phyloP scores from a whole-genome alignment of 92 coral and sea anemone species.

The Virgularia gustaviana region DNA sequence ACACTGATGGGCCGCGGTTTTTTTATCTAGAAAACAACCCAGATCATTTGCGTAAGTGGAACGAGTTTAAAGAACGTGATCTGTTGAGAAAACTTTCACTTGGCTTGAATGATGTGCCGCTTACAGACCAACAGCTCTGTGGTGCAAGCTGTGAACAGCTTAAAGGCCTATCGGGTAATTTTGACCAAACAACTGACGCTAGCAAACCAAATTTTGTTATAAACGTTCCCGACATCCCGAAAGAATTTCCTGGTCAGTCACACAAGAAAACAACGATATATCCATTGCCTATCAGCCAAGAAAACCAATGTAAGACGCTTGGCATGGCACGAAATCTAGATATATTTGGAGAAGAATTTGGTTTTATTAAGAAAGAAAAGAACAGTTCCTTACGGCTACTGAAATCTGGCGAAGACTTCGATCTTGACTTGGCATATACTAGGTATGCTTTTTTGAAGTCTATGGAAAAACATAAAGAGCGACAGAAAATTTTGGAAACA shows the following conservation, averaged over 20 bases:
- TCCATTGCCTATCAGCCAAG: slow-evolving; percentile 37
- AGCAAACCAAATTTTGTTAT: background rate
- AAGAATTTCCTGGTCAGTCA: slow-evolving; percentile 28
- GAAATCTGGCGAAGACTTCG: slow-evolving; percentile 12
- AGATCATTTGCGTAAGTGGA: slow-evolving; percentile 27
- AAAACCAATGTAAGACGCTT: slow-evolving; percentile 27
- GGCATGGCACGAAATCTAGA: slow-evolving; percentile 39
- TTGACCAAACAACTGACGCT: background rate
- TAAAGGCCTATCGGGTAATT: background rate
- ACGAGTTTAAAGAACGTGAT: slow-evolving; percentile 30
- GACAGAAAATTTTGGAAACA: slow-evolving; percentile 14
- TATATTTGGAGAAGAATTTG: slow-evolving; percentile 42
- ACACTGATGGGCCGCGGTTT: too few relatives aligned
- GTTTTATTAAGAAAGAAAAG: slow-evolving; percentile 4
- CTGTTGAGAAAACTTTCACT: slow-evolving; percentile 32
- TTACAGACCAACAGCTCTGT: background rate
- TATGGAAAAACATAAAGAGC: slow-evolving; percentile 33
- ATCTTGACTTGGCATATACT: slow-evolving; percentile 32
- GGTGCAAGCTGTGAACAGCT: background rate
- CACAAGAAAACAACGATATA: slow-evolving; percentile 8
- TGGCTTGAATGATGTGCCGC: slow-evolving; percentile 7
- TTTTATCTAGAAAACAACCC: slow-evolving; percentile 16
- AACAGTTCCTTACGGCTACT: slow-evolving; percentile 30
- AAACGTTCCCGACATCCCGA: slow-evolving; percentile 30
- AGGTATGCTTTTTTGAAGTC: slow-evolving; percentile 44